Conservation (phyloP, 2,888 invertebrate genomes). For the Tholera decimalis region DNA sequence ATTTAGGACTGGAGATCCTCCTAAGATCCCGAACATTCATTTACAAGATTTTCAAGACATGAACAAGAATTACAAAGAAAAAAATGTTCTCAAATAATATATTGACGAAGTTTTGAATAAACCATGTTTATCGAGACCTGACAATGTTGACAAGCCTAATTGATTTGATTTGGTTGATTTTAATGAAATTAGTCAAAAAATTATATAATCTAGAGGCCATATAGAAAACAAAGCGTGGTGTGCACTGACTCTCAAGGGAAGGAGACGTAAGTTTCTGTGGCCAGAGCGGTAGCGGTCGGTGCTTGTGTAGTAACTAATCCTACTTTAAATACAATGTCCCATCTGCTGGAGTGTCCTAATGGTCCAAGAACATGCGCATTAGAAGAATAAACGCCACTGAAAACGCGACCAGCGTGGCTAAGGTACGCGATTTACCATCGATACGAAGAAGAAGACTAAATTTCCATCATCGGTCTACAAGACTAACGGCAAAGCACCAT, state of each 20-base stretch:
- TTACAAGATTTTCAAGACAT: too few species aligned
- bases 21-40: too few species aligned
- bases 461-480: too few species aligned
- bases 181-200: conserved; percentile 7
- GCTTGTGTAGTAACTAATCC: not conserved
- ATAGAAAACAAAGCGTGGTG: not conserved
- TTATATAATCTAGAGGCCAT: not conserved
- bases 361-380: too few species aligned
- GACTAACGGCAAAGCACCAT: too few species aligned
- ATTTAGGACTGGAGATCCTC: too few species aligned
- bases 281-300: not conserved
- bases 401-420: too few species aligned
- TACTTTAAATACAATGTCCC: too few species aligned
- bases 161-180: not conserved
- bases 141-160: conserved; percentile 1
- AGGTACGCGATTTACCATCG: too few species aligned
- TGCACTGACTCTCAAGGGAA: not conserved
- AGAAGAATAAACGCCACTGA: too few species aligned
- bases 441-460: too few species aligned
- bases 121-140: not conserved
- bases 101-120: not conserved
- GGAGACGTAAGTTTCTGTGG: conserved; percentile 4
- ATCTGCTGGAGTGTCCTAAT: too few species aligned
- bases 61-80: not conserved
- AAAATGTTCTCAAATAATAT: not conserved